These are phyloP conservation scores for Pogonomyrmex californicus DNA, from an alignment of 1,140 invertebrate genomes.

Conservation along the genomic window DNA sequence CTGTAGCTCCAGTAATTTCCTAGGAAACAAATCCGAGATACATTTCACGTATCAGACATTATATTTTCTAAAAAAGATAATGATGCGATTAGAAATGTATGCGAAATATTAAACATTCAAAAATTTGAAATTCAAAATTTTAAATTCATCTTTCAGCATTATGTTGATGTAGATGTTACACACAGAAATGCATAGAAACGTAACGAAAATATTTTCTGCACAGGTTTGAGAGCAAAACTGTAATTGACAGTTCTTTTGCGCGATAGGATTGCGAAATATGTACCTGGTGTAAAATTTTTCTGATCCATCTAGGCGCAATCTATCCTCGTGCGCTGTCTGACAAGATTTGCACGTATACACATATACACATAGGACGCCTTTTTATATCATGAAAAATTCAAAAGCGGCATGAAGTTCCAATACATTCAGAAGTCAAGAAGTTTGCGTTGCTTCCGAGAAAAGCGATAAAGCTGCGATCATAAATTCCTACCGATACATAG, in stretches of 20 bases:
- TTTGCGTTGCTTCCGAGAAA: constrained; percentile 32
- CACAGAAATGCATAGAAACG: not conserved
- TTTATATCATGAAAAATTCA: constrained; percentile 63
- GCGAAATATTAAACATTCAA: not conserved
- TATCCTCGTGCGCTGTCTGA: constrained; percentile 41
- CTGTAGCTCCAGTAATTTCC: constrained; percentile 27
- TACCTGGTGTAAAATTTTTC: not conserved
- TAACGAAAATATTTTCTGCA: not conserved
- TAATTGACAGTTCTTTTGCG: constrained; percentile 8
- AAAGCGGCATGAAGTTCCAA: constrained; percentile 42
- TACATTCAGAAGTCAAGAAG: constrained; percentile 44
- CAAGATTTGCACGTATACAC: not conserved
- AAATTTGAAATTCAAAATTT: not conserved
- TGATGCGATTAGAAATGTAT: not conserved
- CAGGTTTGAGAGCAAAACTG: constrained; percentile 1
- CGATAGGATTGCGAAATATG: constrained; percentile 1
- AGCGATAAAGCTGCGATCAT: constrained; percentile 53
- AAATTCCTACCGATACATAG: constrained; percentile 47
- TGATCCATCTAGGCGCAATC: constrained; percentile 32
- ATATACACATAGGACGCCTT: not conserved
- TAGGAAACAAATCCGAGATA: not conserved
- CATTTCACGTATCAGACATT: not conserved
- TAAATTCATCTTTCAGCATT: not conserved
- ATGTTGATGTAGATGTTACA: not conserved
- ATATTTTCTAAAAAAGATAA: not conserved